Evolutionary conservation across 1,140 invertebrate species (phyloP).

Genomic region (Drosophila truncata): DNA sequence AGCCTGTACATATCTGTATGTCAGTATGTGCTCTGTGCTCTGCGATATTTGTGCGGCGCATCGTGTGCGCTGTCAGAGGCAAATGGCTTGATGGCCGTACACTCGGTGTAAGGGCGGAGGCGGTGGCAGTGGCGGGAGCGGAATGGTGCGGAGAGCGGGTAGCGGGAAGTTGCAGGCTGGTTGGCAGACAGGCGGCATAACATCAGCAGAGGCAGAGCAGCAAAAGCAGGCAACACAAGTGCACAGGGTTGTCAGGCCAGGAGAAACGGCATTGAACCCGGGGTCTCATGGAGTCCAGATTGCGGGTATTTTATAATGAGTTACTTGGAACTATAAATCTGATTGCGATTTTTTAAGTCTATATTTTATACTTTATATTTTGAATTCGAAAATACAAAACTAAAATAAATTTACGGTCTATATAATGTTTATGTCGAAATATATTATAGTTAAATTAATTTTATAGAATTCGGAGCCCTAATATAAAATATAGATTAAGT

Average conservation of each 20-base stretch:
- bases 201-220: constrained; percentile 71
- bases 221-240: constrained; percentile 63
- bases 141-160: constrained; percentile 29
- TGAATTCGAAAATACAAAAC: background rate
- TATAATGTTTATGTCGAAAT: no score
- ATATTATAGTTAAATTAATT: no score
- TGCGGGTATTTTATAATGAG: constrained; percentile 3
- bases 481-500: no score
- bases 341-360: background rate
- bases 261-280: constrained; percentile 58
- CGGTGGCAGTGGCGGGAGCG: constrained; percentile 9
- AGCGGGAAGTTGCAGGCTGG: constrained; percentile 51
- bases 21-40: constrained; percentile 64
- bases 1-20: constrained; percentile 52
- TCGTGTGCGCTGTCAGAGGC: constrained; percentile 77
- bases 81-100: constrained; percentile 63
- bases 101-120: constrained; percentile 19
- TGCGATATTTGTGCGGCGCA: constrained; percentile 78
- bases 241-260: constrained; percentile 60
- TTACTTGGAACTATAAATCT: constrained; percentile 2
- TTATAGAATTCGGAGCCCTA: no score
- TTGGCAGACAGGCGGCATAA: constrained; percentile 79
- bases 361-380: background rate
- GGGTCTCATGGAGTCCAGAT: constrained; percentile 20
- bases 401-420: background rate